Evolutionary conservation across 2,888 invertebrate genomes (phyloP).

Genomic region (Mesoligia furuncula): DNA sequence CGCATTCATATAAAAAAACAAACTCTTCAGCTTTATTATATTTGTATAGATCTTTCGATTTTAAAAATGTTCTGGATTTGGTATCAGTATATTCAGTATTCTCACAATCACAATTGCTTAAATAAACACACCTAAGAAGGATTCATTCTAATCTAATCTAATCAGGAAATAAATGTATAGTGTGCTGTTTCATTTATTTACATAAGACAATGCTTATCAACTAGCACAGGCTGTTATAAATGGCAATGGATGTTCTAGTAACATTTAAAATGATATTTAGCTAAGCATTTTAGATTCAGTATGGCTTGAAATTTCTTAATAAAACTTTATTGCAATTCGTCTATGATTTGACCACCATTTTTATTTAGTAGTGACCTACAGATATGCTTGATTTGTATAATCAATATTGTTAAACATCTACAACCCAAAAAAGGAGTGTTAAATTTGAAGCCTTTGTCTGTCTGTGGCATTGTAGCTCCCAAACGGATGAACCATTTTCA

Average conservation of each 20-base stretch:
- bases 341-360: not conserved
- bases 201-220: constrained; percentile 47
- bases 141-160: constrained; percentile 48
- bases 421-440: not conserved
- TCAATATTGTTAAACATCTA: constrained; percentile 1
- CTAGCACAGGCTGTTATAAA: constrained; percentile 13
- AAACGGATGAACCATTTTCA: constrained; percentile 11
- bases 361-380: constrained; percentile 5
- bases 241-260: constrained; percentile 39
- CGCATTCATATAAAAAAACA: not conserved
- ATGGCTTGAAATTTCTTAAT: constrained; percentile 1
- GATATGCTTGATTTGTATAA: constrained; percentile 31
- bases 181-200: constrained; percentile 35
- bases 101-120: constrained; percentile 11
- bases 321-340: constrained; percentile 20
- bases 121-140: constrained; percentile 8
- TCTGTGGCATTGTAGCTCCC: constrained; percentile 18
- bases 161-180: constrained; percentile 44
- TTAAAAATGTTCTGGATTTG: not conserved
- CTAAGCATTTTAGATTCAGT: not conserved
- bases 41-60: not conserved
- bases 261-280: constrained; percentile 42
- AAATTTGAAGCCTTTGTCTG: constrained; percentile 18
- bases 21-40: not conserved
- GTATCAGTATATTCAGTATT: constrained; percentile 19